phyloP scores from a whole-genome alignment of 2,888 invertebrate species.

The Drosophila colorata region DNA sequence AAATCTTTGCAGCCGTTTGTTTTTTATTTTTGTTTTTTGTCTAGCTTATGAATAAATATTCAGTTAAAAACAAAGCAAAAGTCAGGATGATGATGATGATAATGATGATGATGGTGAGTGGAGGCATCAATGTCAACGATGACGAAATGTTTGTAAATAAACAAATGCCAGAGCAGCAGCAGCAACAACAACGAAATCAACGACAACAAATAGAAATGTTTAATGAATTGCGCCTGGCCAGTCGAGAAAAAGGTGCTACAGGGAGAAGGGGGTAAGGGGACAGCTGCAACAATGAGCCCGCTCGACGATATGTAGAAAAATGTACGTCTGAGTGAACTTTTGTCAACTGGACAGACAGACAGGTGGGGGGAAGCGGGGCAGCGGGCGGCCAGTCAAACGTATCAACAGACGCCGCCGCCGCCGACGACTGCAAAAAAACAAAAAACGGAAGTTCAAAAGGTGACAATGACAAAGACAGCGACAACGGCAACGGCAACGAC shows the following conservation, averaged over 20 bases:
- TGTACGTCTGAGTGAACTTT: conserved; percentile 71
- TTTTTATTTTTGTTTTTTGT: conserved; percentile 11
- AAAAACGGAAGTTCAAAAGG: conserved; percentile 79
- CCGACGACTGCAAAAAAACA: conserved; percentile 22
- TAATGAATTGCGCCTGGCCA: conserved; percentile 64
- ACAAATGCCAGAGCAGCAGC: conserved; percentile 54
- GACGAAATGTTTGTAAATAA: conserved; percentile 75
- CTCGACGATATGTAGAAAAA: conserved; percentile 64
- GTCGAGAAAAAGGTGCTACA: conserved; percentile 12
- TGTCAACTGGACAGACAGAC: conserved; percentile 28
- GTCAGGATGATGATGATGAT: conserved; percentile 11
- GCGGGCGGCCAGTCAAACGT: conserved; percentile 44
- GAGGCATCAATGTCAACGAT: conserved; percentile 69
- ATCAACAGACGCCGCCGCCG: conserved; percentile 53
- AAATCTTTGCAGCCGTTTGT: conserved; percentile 19
- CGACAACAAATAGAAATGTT: conserved; percentile 73
- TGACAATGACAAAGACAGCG: conserved; percentile 60
- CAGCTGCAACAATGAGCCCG: conserved; percentile 55
- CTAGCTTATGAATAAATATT: conserved; percentile 42
- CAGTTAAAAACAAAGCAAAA: conserved; percentile 48
- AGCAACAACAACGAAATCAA: conserved; percentile 24
- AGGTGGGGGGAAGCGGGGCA: not conserved
- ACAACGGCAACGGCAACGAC: not conserved
- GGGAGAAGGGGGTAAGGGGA: not conserved
- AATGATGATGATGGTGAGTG: conserved; percentile 3